Conservation (phyloP, 2,797 vertebrate genomes). For the Zenarchopterus dispar region DNA sequence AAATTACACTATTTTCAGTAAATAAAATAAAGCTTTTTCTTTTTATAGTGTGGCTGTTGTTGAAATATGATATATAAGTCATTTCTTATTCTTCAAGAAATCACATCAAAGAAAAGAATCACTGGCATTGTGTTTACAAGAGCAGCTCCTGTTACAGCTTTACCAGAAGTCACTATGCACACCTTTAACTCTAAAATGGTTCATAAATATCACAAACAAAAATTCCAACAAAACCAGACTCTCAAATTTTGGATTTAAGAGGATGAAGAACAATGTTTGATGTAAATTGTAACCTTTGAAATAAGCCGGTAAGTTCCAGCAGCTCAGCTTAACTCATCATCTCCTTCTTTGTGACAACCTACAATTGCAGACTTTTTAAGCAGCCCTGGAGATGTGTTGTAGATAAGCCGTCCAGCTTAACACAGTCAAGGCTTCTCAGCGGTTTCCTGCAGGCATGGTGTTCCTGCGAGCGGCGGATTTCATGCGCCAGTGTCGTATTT, state of each 20-base stretch:
- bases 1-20: too few species aligned
- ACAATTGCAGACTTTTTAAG: constrained; percentile 73
- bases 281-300: constrained; percentile 54
- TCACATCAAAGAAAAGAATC: not conserved
- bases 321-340: constrained; percentile 64
- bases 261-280: constrained; percentile 30
- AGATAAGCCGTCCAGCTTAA: constrained; percentile 71
- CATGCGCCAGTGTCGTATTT: constrained; percentile 61
- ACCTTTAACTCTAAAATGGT: not conserved
- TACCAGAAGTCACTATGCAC: not conserved
- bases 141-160: not conserved
- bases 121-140: not conserved
- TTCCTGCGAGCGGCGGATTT: constrained; percentile 45
- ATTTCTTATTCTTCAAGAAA: not conserved
- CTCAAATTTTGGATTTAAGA: constrained; percentile 16
- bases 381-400: constrained; percentile 71
- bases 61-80: not conserved
- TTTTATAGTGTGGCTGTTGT: too few species aligned
- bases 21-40: too few species aligned
- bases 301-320: constrained; percentile 29
- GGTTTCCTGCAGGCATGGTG: constrained; percentile 44
- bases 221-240: not conserved
- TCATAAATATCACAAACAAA: not conserved
- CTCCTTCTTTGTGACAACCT: constrained; percentile 64
- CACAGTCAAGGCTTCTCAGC: constrained; percentile 43